Evolutionary conservation across 2,888 invertebrate genomes (phyloP), one percentile per base, ranked within the genome.

Genomic region (Lottia scabra): DNA sequence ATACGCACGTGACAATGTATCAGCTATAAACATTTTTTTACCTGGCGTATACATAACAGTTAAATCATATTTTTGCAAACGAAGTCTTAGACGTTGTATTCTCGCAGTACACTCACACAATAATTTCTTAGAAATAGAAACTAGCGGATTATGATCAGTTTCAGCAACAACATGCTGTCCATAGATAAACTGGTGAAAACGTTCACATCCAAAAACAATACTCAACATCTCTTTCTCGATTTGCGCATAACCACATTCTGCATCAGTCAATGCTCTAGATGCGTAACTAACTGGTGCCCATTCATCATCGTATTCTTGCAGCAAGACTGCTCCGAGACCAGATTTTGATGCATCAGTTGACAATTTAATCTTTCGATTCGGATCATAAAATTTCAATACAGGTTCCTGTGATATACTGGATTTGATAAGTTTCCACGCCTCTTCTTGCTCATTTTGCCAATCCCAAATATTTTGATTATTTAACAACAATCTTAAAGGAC

Each of bases 371-470:
- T n/a, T n/a, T n/a, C n/a, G n/a, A n/a, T 74, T 62, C 5, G 75
- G 67, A 63, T 79, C 71, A 43, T 73, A 77, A 65, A 71, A 80
- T 1, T 71, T 73, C 2, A 77, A 67, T 6, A 77, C 67, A 0
- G 77, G 77, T 13, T 75, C 71, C 56, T 68, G 19, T 0, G 78
- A 75, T 2, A 80, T 27, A 26, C 67, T 69, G 46, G 69, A 16
- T 43, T 83, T 79, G 15, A 75, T 45, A 12, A 13, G 64, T 27
- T 69, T 23, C 16, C 78, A 76, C 4, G 78, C 76, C 3, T 30
- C 26, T 23, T 78, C 72, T 48, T 75, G 78, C 45, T 70, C 68
- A 6, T 3, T 4, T n/a, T 71, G 46, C 74, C 75, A 75, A 2
- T 63, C 30, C 44, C 68, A 75, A 12, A 65, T 48, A 5, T 38